Evolutionary conservation across 2,797 vertebrate species (phyloP), one percentile per base, ranked within the genome.

Genomic region (Gephyroberyx darwinii): DNA sequence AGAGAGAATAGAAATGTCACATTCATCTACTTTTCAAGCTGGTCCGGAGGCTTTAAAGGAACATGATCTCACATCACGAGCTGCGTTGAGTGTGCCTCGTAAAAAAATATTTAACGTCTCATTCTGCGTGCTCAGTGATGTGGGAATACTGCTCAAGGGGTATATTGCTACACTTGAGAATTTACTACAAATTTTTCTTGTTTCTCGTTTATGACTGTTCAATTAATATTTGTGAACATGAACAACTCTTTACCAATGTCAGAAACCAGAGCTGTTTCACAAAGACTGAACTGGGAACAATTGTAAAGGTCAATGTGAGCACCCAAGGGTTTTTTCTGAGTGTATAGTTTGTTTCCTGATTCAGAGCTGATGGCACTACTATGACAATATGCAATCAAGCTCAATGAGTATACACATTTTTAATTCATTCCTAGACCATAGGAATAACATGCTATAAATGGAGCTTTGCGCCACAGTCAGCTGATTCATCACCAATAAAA

Each of bases 1-100:
- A 43, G 41, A 39, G 67, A 31, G 66, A 66, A 73, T 58, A 51
- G 22, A 65, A 62, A 71, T 68, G 74, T 74, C 62, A 67, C 54
- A 69, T 56, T 79, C 58, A 60, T 68, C 60, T 61, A 33, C 35
- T 69, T 75, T 63, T 56, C 61, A 85, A 76, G 72, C 73, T 60
- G 52, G 50, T 77, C 59, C 64, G 48, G 37, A 59, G 35, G 39
- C 55, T 68, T 66, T 73, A 48, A 63, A 60, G 41, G 63, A 75
- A 48, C 53, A 74, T 47, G 39, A 64, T 74, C 52, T 26, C 19
- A 53, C 41, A 66, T 37, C 22, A 33, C 19, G 30, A 69, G 59
- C 16, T 54, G 59, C 12, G 43, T 30, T 19, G 33, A 20, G n/a
- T 39, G 19, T 12, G 54, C 26, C 54, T 55, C 8, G 61, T 17